Conservation (phyloP, 1,140 invertebrate genomes). For the Prorops nasuta region DNA sequence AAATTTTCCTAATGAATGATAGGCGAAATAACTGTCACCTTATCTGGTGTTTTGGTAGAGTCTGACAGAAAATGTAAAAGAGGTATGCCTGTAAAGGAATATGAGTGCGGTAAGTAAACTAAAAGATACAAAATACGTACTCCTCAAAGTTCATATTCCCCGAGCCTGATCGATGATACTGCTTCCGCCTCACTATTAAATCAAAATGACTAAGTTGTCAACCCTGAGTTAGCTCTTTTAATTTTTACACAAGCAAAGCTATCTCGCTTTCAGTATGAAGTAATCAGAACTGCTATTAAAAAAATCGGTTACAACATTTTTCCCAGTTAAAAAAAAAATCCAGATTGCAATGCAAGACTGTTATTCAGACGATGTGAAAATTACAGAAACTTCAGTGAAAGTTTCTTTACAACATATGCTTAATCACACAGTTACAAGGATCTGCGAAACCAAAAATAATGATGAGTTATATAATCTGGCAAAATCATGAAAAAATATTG, state of each 20-base stretch:
- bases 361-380: slow-evolving; percentile 2
- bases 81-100: background rate
- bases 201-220: background rate
- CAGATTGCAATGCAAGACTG: slow-evolving; percentile 1
- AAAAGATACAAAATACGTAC: slow-evolving; percentile 3
- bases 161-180: slow-evolving; percentile 5
- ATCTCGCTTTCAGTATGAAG: slow-evolving; percentile 2
- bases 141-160: background rate
- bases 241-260: slow-evolving; percentile 4
- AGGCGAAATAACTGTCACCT: too few relatives aligned
- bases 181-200: background rate
- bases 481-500: too few relatives aligned
- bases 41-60: too few relatives aligned
- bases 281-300: slow-evolving; percentile 1
- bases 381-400: background rate
- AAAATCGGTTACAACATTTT: slow-evolving; percentile 5
- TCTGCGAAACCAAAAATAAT: background rate
- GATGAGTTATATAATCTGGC: background rate
- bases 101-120: background rate
- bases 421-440: slow-evolving; percentile 1
- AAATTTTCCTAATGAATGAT: too few relatives aligned
- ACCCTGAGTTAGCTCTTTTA: background rate
- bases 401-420: slow-evolving; percentile 6
- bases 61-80: background rate
- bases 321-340: slow-evolving; percentile 1